Evolutionary conservation across 1,140 invertebrate genomes (phyloP), one percentile per base, ranked within the genome.

Genomic region (Holotrichia oblita): DNA sequence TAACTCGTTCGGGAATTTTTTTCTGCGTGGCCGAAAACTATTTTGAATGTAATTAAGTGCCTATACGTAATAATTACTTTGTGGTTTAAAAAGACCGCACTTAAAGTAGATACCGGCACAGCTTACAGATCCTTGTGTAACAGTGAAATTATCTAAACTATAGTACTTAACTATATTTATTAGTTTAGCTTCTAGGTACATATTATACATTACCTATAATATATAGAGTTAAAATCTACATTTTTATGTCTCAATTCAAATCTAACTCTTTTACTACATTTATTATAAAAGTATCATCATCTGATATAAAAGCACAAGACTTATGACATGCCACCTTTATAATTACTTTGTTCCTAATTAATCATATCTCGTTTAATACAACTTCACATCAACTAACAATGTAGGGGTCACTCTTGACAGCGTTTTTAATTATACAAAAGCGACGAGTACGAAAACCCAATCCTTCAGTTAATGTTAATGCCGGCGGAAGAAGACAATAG

Each of bases 371-470:
- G 4, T 69, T 69, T 69, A 69, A 69, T 69, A 69, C 17, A 24
- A 69, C 61, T 69, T 69, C 61, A 69, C 61, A 69, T 69, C 61
- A 69, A 69, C 22, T 69, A 69, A 69, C 61, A 69, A 69, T 69
- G 61, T 69, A 34, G 61, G 20, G 22, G 61, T 69, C 61, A 69
- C 20, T 61, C 42, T 22, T 61, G 14, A 61, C 17, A 61, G 59
- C 17, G 59, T 22, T 61, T 61, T 61, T 20, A 61, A 17, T 27
- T 69, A 69, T 34, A 69, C 20, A 34, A 69, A 69, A 69, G 10
- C 9, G 61, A 22, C 4, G n/a, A 34, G 61, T 69, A 34, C 27
- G 61, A 69, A 69, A 34, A 34, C 22, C n/a, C 17, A 69, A 22
- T 10, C 61, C 10, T 69, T 69, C 17, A 69, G n/a, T 34, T 34